Conservation (phyloP, 2,113 vertebrate species). For the Balaeniceps rex region DNA sequence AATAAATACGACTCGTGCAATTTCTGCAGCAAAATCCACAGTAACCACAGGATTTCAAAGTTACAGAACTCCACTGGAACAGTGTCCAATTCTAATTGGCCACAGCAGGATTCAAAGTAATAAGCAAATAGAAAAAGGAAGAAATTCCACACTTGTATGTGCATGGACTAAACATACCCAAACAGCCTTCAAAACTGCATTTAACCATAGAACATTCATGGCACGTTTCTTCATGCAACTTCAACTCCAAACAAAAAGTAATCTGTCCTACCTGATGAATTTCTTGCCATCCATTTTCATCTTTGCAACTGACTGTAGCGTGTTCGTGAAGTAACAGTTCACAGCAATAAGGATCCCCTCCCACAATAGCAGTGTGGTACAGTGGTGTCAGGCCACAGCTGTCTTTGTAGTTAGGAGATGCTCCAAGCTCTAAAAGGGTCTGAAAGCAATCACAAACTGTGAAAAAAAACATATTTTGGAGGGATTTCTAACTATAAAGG, state of each 20-base stretch:
- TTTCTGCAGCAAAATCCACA: neutral
- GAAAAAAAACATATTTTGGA: neutral
- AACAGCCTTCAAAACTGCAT: fast-evolving
- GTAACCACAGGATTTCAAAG: neutral
- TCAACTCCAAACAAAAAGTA: neutral
- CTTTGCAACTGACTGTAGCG: constrained; percentile 83
- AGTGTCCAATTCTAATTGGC: neutral
- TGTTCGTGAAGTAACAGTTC: constrained; percentile 88
- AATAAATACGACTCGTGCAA: neutral
- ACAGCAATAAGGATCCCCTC: constrained; percentile 92
- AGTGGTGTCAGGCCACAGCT: constrained; percentile 89
- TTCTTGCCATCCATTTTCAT: constrained; percentile 97
- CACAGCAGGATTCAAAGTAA: neutral
- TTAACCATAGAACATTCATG: fast-evolving
- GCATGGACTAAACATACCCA: neutral
- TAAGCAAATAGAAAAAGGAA: neutral
- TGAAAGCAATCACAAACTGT: constrained; percentile 41
- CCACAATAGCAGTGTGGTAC: constrained; percentile 90
- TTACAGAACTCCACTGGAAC: neutral
- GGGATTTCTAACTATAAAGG: neutral
- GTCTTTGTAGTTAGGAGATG: constrained; percentile 94
- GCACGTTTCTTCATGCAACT: neutral
- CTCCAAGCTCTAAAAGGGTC: constrained; percentile 91
- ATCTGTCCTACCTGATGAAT: constrained; percentile 86
- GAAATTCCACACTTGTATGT: neutral